Evolutionary conservation across 2,888 invertebrate genomes (phyloP).

Genomic region (Rhamnusium bicolor): DNA sequence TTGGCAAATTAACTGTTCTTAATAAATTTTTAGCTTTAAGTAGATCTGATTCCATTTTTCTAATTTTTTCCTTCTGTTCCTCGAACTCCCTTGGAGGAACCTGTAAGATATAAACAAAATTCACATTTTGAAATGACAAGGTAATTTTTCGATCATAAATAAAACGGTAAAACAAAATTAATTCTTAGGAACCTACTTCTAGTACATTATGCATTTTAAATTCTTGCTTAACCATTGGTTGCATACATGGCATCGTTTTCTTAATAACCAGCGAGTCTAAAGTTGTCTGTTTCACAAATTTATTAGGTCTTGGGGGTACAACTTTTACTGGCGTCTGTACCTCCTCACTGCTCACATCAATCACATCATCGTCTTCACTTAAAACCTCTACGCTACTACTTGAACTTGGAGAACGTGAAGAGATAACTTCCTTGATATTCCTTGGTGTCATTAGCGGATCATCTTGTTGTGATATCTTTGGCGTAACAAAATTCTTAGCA

Average conservation of each 20-base stretch:
- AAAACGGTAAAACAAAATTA: no score
- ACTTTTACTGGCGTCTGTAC: constrained; percentile 6
- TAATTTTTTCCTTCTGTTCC: constrained; percentile 41
- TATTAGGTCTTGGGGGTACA: background rate
- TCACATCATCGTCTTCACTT: constrained; percentile 33
- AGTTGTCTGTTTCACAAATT: constrained; percentile 30
- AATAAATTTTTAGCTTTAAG: constrained; percentile 48
- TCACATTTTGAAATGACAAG: no score
- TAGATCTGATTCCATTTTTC: constrained; percentile 45
- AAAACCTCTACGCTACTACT: constrained; percentile 27
- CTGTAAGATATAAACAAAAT: constrained; percentile 21
- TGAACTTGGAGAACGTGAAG: constrained; percentile 35
- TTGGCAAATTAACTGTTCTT: constrained; percentile 62
- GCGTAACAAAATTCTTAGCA: background rate
- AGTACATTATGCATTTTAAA: background rate
- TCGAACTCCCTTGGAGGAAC: constrained; percentile 35
- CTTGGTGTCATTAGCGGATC: no score
- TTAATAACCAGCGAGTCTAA: constrained; percentile 7
- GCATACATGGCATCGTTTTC: background rate
- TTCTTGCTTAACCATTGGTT: background rate
- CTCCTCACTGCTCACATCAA: constrained; percentile 39
- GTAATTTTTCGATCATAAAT: no score
- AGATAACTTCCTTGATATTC: constrained; percentile 1
- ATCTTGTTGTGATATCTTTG: background rate
- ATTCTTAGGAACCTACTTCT: constrained; percentile 16